Percentiles rank a stretch among this genome's conserved stretches.
Evolutionary conservation across 1,140 invertebrate genomes (phyloP).

Genomic region (Bombus sibiricus): DNA sequence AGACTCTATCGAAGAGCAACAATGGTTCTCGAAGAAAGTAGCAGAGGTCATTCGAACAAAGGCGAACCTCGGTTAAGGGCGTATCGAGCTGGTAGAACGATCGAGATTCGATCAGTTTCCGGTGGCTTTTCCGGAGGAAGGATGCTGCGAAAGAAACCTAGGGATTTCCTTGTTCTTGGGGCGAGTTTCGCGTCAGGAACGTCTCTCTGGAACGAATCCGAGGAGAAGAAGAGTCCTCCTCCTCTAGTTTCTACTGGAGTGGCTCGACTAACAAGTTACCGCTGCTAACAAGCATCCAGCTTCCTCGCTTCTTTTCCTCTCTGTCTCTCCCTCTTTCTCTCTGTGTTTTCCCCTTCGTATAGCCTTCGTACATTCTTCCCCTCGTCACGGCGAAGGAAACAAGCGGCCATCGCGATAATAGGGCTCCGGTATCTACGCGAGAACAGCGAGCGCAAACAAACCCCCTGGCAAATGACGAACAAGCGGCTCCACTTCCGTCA

Average conservation of each 20-base stretch:
- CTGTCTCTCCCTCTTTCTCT: not conserved
- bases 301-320: conserved; percentile 28
- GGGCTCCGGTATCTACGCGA: conserved; percentile 34
- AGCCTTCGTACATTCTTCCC: not conserved
- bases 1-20: conserved; percentile 12
- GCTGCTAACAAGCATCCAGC: conserved; percentile 58
- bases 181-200: conserved; percentile 17
- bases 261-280: conserved; percentile 62
- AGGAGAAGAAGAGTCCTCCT: conserved; percentile 46
- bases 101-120: not conserved
- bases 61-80: not conserved
- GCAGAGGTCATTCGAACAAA: conserved; percentile 43
- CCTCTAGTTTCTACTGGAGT: conserved; percentile 58
- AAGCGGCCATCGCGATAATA: conserved; percentile 64
- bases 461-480: conserved; percentile 46
- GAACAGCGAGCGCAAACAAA: conserved; percentile 52
- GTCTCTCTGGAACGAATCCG: conserved; percentile 9
- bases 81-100: not conserved
- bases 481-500: not conserved
- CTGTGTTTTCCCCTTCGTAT: not conserved
- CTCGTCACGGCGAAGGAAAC: conserved; percentile 41
- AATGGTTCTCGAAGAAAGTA: conserved; percentile 11
- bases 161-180: conserved; percentile 29
- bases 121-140: too few relatives aligned
- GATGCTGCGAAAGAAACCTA: not conserved